These are phyloP conservation scores for Noturus placidus DNA, from an alignment of 2,113 vertebrate genomes.

Conservation along the genomic window DNA sequence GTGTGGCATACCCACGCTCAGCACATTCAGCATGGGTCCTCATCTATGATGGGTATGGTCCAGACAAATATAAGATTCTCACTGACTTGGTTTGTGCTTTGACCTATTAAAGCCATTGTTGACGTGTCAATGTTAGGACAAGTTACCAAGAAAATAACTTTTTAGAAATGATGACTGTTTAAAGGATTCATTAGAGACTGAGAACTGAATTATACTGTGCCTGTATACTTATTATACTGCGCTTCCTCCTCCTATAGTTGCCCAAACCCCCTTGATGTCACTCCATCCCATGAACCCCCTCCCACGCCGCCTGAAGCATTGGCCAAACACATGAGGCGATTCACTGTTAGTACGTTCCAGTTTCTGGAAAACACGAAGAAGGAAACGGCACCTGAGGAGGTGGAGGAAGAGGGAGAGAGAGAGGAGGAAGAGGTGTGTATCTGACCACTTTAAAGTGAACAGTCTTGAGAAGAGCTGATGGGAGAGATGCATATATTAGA, in stretches of 20 bases:
- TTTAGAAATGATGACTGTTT: background rate
- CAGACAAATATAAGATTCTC: background rate
- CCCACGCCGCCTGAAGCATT: constrained; percentile 42
- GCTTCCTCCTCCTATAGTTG: constrained; percentile 58
- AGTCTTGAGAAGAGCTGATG: background rate
- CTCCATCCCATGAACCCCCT: constrained; percentile 44
- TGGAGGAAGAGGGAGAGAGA: constrained; percentile 46
- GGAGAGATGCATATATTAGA: background rate
- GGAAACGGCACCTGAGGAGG: background rate
- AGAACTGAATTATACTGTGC: background rate
- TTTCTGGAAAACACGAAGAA: constrained; percentile 59
- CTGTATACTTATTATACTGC: background rate
- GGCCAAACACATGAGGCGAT: constrained; percentile 65
- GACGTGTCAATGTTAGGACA: background rate
- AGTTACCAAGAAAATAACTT: background rate
- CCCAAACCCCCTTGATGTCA: constrained; percentile 71
- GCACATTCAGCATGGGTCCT: constrained; percentile 73
- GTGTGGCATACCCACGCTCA: constrained; percentile 75
- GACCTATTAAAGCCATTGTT: background rate
- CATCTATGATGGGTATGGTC: constrained; percentile 73
- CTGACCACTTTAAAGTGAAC: background rate
- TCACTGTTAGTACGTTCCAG: constrained; percentile 75
- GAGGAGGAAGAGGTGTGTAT: constrained; percentile 66
- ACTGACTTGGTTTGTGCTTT: background rate
- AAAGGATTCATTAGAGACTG: background rate